Conservation (phyloP, 2,888 invertebrate species). For the Tenthredo livida region DNA sequence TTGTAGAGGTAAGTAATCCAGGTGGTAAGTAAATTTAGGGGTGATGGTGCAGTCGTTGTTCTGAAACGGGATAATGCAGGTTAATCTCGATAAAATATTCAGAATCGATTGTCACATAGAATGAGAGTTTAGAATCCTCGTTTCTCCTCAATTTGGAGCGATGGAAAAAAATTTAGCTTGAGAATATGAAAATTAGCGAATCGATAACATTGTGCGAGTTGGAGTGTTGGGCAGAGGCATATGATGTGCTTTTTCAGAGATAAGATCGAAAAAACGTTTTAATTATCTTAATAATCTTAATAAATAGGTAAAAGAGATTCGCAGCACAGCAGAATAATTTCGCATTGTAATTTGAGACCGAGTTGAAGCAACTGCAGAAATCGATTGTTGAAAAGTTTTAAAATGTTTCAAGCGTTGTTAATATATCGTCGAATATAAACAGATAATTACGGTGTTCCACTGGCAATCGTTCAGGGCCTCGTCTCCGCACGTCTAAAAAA, state of each 20-base stretch:
- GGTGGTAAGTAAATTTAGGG: conserved; percentile 97
- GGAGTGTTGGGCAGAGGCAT: conserved; percentile 14
- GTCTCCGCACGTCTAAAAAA: background rate
- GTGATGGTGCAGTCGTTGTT: conserved; percentile 98
- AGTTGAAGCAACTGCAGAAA: background rate
- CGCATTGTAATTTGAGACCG: background rate
- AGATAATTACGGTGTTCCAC: conserved; percentile 34
- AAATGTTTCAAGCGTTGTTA: background rate
- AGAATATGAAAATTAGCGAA: conserved; percentile 25
- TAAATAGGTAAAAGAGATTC: background rate
- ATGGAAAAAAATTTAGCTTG: conserved; percentile 14
- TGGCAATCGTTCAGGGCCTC: conserved; percentile 5
- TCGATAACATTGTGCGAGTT: conserved; percentile 1
- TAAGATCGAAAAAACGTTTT: background rate
- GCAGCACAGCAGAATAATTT: background rate
- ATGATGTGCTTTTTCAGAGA: conserved; percentile 22
- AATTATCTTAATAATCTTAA: background rate
- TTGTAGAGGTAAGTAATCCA: conserved; percentile 93
- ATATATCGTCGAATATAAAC: conserved; percentile 18
- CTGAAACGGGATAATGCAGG: conserved; percentile 75
- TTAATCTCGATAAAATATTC: background rate
- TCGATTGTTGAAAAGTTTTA: background rate
- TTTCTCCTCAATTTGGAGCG: conserved; percentile 1
- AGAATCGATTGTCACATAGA: background rate
- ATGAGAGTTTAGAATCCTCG: background rate